phyloP scores from a whole-genome alignment of 2,888 invertebrate species.

The Anorthoa munda region DNA sequence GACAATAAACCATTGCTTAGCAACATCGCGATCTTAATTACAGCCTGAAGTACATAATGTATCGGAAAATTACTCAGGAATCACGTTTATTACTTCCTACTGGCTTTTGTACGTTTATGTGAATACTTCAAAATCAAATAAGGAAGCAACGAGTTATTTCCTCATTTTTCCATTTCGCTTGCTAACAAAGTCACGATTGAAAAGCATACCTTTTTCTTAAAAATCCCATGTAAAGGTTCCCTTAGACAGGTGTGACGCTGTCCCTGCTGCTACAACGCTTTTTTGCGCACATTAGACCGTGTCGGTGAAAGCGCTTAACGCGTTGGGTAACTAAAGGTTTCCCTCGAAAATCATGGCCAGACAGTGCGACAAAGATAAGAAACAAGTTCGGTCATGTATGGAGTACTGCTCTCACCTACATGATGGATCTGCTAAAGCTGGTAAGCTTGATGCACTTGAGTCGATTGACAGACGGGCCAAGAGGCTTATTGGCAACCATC shows the following conservation, averaged over 20 bases:
- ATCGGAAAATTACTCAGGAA: not conserved
- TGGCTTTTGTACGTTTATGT: not conserved
- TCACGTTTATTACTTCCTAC: conserved; percentile 18
- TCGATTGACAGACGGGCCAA: no score
- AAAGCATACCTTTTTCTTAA: not conserved
- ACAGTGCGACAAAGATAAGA: no score
- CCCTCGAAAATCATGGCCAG: no score
- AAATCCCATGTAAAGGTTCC: not conserved
- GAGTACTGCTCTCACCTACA: no score
- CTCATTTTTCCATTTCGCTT: not conserved
- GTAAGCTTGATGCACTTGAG: no score
- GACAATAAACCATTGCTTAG: conserved; percentile 12
- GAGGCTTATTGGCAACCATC: no score
- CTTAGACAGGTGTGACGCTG: not conserved
- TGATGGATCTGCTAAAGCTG: no score
- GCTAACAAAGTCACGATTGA: not conserved
- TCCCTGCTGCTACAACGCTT: no score
- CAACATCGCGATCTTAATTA: conserved; percentile 31
- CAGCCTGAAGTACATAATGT: not conserved
- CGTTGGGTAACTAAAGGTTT: no score
- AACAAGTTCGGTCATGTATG: no score
- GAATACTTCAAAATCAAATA: not conserved
- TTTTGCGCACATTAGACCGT: no score
- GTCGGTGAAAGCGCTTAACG: no score
- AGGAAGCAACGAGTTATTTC: not conserved